phyloP scores from a whole-genome alignment of 2,113 vertebrate genomes.

The Misgurnus anguillicaudatus region DNA sequence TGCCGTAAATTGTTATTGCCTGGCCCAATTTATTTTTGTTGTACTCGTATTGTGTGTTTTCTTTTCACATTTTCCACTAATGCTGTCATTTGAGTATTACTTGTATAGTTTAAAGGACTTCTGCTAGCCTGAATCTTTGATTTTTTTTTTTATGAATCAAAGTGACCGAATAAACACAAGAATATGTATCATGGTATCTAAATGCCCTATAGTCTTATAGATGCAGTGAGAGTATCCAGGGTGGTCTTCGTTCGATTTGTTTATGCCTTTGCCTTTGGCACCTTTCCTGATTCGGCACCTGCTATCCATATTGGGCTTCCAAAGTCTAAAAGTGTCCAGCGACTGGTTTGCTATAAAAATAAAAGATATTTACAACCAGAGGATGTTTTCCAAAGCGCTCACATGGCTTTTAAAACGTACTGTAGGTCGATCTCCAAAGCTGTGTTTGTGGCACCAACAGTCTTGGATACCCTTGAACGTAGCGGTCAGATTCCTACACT shows the following conservation, averaged over 20 bases:
- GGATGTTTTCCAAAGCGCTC: not conserved
- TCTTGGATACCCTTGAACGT: not conserved
- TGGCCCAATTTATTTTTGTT: too few relatives aligned
- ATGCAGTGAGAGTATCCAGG: not conserved
- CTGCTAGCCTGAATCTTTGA: constrained; percentile 1
- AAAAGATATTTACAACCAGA: constrained; percentile 29
- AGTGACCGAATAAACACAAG: not conserved
- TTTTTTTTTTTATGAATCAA: constrained; percentile 5
- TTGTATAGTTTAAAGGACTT: too few relatives aligned
- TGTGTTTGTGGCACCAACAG: not conserved
- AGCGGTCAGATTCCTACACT: constrained; percentile 16
- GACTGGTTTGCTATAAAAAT: constrained; percentile 17
- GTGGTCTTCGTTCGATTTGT: constrained; percentile 40
- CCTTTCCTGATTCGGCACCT: constrained; percentile 41
- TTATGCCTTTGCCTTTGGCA: constrained; percentile 41
- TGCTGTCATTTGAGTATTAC: too few relatives aligned
- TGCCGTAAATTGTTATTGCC: too few relatives aligned
- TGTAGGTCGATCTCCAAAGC: not conserved
- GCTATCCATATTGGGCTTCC: constrained; percentile 41
- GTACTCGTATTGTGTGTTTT: too few relatives aligned
- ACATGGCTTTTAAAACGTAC: not conserved
- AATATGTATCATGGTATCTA: not conserved
- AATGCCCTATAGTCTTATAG: too few relatives aligned
- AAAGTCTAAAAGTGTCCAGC: constrained; percentile 26
- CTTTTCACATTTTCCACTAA: too few relatives aligned